Conservation (phyloP, 2,113 vertebrate species). For the Chascanopsetta lugubris region DNA sequence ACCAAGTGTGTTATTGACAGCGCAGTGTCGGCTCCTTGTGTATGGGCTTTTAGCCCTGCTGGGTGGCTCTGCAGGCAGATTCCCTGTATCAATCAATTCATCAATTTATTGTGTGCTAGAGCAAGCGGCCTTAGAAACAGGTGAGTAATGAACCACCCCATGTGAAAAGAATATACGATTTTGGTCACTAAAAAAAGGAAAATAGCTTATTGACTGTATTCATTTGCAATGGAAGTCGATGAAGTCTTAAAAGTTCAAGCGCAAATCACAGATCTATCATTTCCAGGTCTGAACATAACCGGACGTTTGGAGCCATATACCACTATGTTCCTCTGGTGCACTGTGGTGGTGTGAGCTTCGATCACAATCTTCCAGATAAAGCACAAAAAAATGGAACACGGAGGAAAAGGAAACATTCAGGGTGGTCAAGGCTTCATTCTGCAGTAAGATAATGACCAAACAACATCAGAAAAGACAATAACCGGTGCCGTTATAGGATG, state of each 20-base stretch:
- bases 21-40: slow-evolving; percentile 47
- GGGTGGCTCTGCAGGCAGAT: slow-evolving; percentile 30
- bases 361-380: neutral
- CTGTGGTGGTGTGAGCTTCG: neutral
- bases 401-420: neutral
- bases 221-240: neutral
- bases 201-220: neutral
- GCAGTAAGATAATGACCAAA: neutral
- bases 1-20: slow-evolving; percentile 67
- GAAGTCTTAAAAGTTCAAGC: neutral
- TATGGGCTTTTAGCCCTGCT: slow-evolving; percentile 27
- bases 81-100: slow-evolving; percentile 20
- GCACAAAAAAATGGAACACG: neutral
- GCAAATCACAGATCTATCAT: too few species aligned
- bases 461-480: neutral
- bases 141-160: neutral
- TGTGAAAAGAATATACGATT: neutral
- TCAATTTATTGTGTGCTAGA: slow-evolving; percentile 21
- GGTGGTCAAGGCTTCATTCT: neutral
- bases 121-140: slow-evolving; percentile 2
- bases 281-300: too few species aligned
- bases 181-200: neutral
- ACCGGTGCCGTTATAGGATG: neutral
- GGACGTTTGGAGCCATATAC: too few species aligned
- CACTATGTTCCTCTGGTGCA: neutral